Evolutionary conservation across 2,888 invertebrate species (phyloP).

Genomic region (Drosophila kokeensis): DNA sequence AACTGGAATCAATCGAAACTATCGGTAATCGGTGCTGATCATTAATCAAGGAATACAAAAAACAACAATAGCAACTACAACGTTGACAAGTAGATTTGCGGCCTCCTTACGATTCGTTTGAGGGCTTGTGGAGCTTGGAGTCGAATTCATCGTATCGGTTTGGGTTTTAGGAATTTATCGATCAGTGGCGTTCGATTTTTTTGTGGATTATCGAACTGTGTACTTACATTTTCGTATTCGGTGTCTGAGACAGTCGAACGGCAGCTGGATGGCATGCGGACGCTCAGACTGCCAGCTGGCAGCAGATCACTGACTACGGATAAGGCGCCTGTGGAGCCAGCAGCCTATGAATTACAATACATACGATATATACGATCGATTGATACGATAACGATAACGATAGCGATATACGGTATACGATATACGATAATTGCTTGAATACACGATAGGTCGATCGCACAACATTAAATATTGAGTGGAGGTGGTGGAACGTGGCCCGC

Average conservation of each 20-base stretch:
- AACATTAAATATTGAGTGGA: slow-evolving; percentile 24
- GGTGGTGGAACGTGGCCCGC: slow-evolving; percentile 19
- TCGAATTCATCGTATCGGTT: slow-evolving; percentile 9
- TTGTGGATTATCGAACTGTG: slow-evolving; percentile 24
- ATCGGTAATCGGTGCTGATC: slow-evolving; percentile 23
- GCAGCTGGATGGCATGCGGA: slow-evolving; percentile 89
- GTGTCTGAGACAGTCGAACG: slow-evolving; percentile 97
- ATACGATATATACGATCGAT: slow-evolving; percentile 51
- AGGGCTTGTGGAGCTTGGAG: background rate
- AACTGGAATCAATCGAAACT: background rate
- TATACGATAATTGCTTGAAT: slow-evolving; percentile 22
- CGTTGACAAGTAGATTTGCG: slow-evolving; percentile 14
- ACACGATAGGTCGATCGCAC: slow-evolving; percentile 16
- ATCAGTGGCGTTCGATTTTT: background rate
- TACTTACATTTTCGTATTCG: slow-evolving; percentile 95
- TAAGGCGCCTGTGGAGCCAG: slow-evolving; percentile 88
- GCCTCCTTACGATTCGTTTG: slow-evolving; percentile 2
- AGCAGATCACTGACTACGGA: slow-evolving; percentile 86
- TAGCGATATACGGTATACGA: slow-evolving; percentile 13
- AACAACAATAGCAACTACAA: slow-evolving; percentile 9
- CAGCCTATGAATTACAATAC: slow-evolving; percentile 86
- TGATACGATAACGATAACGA: slow-evolving; percentile 20
- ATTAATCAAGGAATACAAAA: slow-evolving; percentile 1
- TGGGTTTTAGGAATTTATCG: slow-evolving; percentile 7
- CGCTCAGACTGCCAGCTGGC: slow-evolving; percentile 87